Evolutionary conservation across 53 echinoderm and acorn worm genomes (phyloP).

Genomic region (Crossaster papposus): DNA sequence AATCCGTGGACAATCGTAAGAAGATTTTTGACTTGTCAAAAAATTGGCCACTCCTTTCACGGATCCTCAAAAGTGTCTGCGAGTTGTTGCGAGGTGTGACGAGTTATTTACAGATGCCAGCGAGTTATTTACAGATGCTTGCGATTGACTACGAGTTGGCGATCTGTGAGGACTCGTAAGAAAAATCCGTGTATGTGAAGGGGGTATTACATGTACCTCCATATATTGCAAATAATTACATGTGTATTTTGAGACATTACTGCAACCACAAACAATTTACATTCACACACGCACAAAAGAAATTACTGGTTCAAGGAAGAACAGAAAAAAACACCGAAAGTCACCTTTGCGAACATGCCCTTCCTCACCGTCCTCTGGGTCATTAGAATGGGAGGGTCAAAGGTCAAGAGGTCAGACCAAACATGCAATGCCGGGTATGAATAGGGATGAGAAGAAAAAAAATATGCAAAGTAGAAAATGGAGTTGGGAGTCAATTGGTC

Average conservation of each 20-base stretch:
- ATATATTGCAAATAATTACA: neutral
- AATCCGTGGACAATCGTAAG: too few species aligned
- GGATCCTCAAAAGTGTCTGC: too few species aligned
- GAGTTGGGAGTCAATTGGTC: neutral
- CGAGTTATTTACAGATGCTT: too few species aligned
- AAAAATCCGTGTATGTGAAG: too few species aligned
- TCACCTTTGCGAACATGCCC: constrained; percentile 66
- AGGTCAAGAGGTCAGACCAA: constrained; percentile 6
- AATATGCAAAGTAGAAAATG: neutral
- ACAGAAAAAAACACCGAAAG: constrained; percentile 42
- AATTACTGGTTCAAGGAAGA: neutral
- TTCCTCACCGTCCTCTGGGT: constrained; percentile 54
- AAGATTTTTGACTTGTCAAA: too few species aligned
- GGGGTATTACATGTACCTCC: neutral
- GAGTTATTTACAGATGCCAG: too few species aligned
- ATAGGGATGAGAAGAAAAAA: neutral
- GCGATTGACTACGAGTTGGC: too few species aligned
- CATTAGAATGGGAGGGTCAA: constrained; percentile 13
- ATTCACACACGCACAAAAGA: neutral
- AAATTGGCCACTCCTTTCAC: too few species aligned
- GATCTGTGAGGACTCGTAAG: too few species aligned
- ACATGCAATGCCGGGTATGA: constrained; percentile 23
- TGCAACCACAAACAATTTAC: neutral
- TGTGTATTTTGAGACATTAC: neutral
- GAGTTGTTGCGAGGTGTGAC: too few species aligned